Base-by-base conservation (phyloP, 2,797 vertebrate genomes). In the Benthosema pterotum region DNA sequence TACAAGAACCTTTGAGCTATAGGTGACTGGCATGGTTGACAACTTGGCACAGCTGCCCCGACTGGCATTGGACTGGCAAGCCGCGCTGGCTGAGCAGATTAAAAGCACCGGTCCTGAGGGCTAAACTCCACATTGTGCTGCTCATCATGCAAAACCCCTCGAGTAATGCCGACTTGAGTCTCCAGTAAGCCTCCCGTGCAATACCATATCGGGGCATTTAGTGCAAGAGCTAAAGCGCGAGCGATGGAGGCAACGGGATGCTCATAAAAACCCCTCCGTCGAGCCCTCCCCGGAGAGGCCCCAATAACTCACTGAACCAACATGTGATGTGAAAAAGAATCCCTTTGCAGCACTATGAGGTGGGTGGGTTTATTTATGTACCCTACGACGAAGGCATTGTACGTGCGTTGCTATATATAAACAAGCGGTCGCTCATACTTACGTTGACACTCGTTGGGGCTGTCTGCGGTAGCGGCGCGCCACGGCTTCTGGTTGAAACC, bases 401-500 rank as follows among this genome's bases (percentile, higher is more conserved):
- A 60, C 57, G 22, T 25, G 2, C 22, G 5, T n/a, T 63, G 11
- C 32, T 38, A 38, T 38, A 38, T 38, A 38, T 38, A 38, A 8
- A 38, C 5, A 25, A 3, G 22, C 32, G 32, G 32, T 38, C 3
- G 62, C 17, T 60, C 43, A n/a, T n/a, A 92, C 95, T 95, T 85
- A 98, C 96, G 75, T 78, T 95, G 94, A 52, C 96, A 98, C 4
- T 88, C 83, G n/a, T 94, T 94, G 60, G 88, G 84, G 72, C 83
- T 94, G 68, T 90, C 87, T 42, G 85, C 69, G 12, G 89, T 92
- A 38, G 95, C 95, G 0, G 93, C 89, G 19, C 68, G 91, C 97
- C 97, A 98, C 1, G 64, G 91, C 72, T 92, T 95, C 90, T 98
- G 96, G 67, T 95, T 90, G 76, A 94, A 96, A 14, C 95, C 95